phyloP scores from a whole-genome alignment of 2,888 invertebrate genomes.

The Drosophila macrospina region DNA sequence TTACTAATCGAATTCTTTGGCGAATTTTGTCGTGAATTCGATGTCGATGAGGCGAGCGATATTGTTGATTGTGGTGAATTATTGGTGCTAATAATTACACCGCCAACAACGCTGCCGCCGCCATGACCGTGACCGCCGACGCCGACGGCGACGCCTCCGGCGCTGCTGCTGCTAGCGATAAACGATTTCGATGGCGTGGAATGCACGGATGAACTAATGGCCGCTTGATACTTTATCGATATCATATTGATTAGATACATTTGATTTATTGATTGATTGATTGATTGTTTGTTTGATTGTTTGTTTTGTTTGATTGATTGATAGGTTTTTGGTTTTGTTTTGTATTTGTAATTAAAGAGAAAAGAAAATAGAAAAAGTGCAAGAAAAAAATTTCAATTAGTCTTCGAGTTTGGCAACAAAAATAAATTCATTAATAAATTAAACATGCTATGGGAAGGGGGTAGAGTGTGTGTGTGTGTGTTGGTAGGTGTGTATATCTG shows the following conservation, averaged over 20 bases:
- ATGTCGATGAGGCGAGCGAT: slow-evolving; percentile 84
- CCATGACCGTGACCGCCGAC: slow-evolving; percentile 70
- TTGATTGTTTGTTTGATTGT: slow-evolving; percentile 36
- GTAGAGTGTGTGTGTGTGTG: slow-evolving; percentile 10
- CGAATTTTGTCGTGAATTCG: slow-evolving; percentile 84
- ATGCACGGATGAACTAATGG: slow-evolving; percentile 89
- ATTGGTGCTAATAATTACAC: slow-evolving; percentile 75
- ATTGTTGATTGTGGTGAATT: slow-evolving; percentile 85
- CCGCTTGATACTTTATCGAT: slow-evolving; percentile 95
- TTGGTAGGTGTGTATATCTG: slow-evolving; percentile 31
- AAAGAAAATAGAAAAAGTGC: slow-evolving; percentile 80
- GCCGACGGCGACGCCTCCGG: slow-evolving; percentile 60
- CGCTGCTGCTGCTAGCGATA: slow-evolving; percentile 82
- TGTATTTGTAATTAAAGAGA: slow-evolving; percentile 63
- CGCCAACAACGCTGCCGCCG: slow-evolving; percentile 75
- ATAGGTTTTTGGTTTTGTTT: slow-evolving; percentile 34
- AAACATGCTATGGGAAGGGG: slow-evolving; percentile 62
- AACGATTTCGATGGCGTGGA: slow-evolving; percentile 89
- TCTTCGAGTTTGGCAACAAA: slow-evolving; percentile 69
- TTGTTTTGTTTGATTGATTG: slow-evolving; percentile 24
- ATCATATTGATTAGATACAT: slow-evolving; percentile 34
- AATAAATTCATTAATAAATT: slow-evolving; percentile 60
- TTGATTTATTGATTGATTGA: slow-evolving; percentile 36
- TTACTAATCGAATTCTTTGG: slow-evolving; percentile 85
- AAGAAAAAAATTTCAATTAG: slow-evolving; percentile 78